Base-by-base conservation (phyloP, 2,888 invertebrate genomes). In the Megastigmus dorsalis region DNA sequence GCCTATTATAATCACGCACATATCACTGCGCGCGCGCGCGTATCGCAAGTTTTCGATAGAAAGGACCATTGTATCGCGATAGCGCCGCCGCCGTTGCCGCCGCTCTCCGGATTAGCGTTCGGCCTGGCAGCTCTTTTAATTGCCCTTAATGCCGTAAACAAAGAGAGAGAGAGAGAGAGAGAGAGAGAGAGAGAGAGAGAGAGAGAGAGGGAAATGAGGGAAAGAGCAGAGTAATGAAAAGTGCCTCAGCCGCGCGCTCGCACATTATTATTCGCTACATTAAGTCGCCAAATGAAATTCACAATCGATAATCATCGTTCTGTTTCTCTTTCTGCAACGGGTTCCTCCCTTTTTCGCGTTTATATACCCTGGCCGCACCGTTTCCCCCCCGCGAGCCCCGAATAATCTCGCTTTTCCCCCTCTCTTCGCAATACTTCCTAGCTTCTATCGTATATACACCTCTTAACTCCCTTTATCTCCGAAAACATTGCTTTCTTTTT, bases 231-330 rank as follows among this genome's bases (percentile, higher is more conserved):
- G 76, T 84, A 85, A 85, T 85, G 84, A 85, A 85, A 85, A 85
- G 84, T 84, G 81, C 83, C 79, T 80, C 82, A 79, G 75, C 80
- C 78, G 79, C 80, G 43, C 69, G 54, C 60, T 59, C 76, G 67
- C 77, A 78, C 83, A 85, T 84, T 84, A 85, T 85, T 84, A 85
- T 86, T 84, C 85, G 84, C 81, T 85, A 85, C 85, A 85, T 86
- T 85, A 84, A 84, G 85, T 85, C 82, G 83, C 82, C 81, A 85
- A 86, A 86, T 85, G 84, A 85, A 86, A 85, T 85, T 85, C 79
- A 80, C 80, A 84, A 85, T 85, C 84, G 83, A 83, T 85, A 84
- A 84, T 82, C 81, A 74, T 74, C 59, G 52, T 30, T 71, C 38
- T 66, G 74, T 74, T 45, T 74, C 63, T 57, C 59, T 69, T 63